Base-by-base conservation (phyloP, 2,888 invertebrate species). In the Microctonus aethiopoides region DNA sequence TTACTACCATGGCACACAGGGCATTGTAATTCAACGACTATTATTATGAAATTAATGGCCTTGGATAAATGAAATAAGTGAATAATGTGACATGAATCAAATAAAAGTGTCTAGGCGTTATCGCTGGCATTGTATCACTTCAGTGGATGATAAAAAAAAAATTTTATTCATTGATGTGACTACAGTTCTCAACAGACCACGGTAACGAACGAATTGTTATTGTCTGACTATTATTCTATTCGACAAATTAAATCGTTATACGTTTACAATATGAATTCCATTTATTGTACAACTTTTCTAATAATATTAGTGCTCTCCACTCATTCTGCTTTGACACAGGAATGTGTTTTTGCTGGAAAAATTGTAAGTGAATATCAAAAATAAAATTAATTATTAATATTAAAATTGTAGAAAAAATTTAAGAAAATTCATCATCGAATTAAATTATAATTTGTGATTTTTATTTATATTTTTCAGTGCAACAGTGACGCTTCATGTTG, bases 401-500 rank as follows among this genome's bases (percentile, higher is more conserved):
- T 5, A 29, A 29, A 29, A 29, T n/a, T n/a, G n/a, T n/a, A n/a
- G n/a, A n/a, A n/a, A n/a, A n/a, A n/a, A n/a, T n/a, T n/a, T n/a
- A n/a, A n/a, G n/a, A n/a, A n/a, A n/a, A 29, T 29, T 5, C 7
- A 29, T 5, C 29, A 29, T 29, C 29, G 7, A 29, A 3, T 29
- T 5, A 3, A 29, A 29, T 5, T 5, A 29, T 29, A 29, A 29
- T 29, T 5, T 29, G 29, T 29, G 7, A 7, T 60, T 39, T 51
- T 52, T 62, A 67, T 62, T 71, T 54, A 68, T 75, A 70, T 24
- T 65, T 85, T 86, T 6, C 81, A 89, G 89, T 89, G 89, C 72
- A 80, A 76, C 1, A 88, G 89, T 74, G 87, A 89, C 69, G 88
- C 88, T 60, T 88, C 89, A 67, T 91, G 90, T 73, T 91, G 91